phyloP scores from a whole-genome alignment of 1,140 invertebrate species.

The Agrypnia vestita region DNA sequence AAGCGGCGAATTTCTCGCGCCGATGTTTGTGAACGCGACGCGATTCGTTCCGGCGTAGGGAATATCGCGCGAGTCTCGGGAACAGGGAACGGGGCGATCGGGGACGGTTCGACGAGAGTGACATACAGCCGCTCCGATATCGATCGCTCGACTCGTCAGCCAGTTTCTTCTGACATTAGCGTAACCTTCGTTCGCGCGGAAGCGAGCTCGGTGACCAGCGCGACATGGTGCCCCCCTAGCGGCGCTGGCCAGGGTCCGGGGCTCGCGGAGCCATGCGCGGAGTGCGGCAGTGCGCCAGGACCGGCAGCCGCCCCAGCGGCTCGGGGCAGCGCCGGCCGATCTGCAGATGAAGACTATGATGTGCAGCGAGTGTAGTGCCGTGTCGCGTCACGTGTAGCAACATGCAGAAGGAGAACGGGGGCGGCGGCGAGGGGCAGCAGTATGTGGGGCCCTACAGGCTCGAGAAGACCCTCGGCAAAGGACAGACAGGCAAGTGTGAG shows the following conservation, averaged over 20 bases:
- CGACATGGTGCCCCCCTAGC: background rate
- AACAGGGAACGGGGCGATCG: too few relatives aligned
- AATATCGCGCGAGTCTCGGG: too few relatives aligned
- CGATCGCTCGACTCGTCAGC: too few relatives aligned
- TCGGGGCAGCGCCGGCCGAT: background rate
- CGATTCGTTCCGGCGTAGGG: too few relatives aligned
- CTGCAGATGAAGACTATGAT: background rate
- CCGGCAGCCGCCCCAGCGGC: background rate
- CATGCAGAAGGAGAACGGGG: slow-evolving; percentile 71
- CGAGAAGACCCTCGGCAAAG: slow-evolving; percentile 99
- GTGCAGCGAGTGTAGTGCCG: background rate
- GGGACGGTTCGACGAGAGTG: too few relatives aligned
- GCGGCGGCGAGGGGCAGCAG: slow-evolving; percentile 79
- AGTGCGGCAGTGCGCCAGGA: background rate
- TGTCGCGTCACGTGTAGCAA: slow-evolving; percentile 53
- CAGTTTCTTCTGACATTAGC: slow-evolving; percentile 28
- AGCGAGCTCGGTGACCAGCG: background rate
- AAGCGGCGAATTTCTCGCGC: too few relatives aligned
- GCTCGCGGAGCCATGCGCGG: background rate
- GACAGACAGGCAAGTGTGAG: slow-evolving; percentile 91
- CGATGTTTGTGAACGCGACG: too few relatives aligned
- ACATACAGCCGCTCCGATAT: too few relatives aligned
- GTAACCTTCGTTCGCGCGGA: slow-evolving; percentile 12
- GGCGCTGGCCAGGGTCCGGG: background rate
- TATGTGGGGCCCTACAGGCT: slow-evolving; percentile 98